These are phyloP conservation scores for Platorchestia sp. DNA, from an alignment of 1,140 invertebrate genomes.

Conservation along the genomic window DNA sequence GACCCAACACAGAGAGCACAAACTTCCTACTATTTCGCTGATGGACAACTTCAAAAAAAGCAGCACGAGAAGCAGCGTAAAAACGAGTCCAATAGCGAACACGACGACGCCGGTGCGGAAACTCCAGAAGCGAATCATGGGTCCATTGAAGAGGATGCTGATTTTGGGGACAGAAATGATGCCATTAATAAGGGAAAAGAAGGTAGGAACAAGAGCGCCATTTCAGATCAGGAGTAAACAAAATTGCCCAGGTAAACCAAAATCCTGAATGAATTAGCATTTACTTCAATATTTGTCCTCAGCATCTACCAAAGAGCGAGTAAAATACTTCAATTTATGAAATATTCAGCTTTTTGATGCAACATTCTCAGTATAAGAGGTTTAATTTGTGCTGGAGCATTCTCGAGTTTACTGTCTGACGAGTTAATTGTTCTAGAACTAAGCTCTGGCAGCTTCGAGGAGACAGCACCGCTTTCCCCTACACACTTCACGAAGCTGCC, in stretches of 20 bases:
- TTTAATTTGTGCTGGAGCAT: too few relatives aligned
- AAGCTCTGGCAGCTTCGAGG: too few relatives aligned
- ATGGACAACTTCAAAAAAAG: neutral
- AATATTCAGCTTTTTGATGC: too few relatives aligned
- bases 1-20: neutral
- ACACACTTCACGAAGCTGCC: too few relatives aligned
- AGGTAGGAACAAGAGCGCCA: neutral
- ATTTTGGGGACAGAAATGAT: neutral
- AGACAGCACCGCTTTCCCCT: too few relatives aligned
- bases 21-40: neutral
- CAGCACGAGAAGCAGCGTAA: neutral
- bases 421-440: too few relatives aligned
- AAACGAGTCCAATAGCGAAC: neutral
- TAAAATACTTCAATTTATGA: too few relatives aligned
- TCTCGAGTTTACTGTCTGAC: too few relatives aligned
- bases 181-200: neutral
- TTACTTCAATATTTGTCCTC: neutral
- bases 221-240: neutral
- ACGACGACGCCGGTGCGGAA: neutral
- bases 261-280: neutral
- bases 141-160: neutral
- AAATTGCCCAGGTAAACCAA: neutral
- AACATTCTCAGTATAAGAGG: too few relatives aligned
- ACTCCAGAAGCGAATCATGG: neutral
- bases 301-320: neutral